A percentile compares a stretch with the other conserved stretches of the same genome.
phyloP scores from a whole-genome alignment of 2,888 invertebrate genomes.

The Lottia gigantea region DNA sequence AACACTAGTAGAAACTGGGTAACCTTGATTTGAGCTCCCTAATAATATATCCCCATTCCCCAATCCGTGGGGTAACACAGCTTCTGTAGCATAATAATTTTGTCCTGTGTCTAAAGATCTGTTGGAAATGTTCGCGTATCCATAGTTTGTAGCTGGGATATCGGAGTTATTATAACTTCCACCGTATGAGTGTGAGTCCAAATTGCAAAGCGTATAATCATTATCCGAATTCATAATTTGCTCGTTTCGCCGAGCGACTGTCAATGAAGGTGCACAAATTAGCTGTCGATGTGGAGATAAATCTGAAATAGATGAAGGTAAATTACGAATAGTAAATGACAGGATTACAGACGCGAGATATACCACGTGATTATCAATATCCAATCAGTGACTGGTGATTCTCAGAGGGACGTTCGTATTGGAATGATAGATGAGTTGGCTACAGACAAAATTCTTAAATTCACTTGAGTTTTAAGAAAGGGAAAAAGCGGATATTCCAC shows the following conservation, averaged over 20 bases:
- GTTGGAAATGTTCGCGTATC: slow-evolving; percentile 50
- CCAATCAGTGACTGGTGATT: slow-evolving; percentile 39
- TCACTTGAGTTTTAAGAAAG: slow-evolving; percentile 8
- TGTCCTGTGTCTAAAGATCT: slow-evolving; percentile 56
- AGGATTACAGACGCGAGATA: slow-evolving; percentile 52
- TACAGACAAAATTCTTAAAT: slow-evolving; percentile 2
- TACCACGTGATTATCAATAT: slow-evolving; percentile 51
- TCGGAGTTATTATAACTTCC: slow-evolving; percentile 48
- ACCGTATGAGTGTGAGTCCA: slow-evolving; percentile 63
- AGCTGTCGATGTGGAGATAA: slow-evolving; percentile 61
- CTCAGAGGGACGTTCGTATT: slow-evolving; percentile 13
- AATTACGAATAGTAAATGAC: slow-evolving; percentile 60
- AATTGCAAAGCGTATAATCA: slow-evolving; percentile 66
- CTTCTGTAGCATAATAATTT: slow-evolving; percentile 43
- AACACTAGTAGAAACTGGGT: slow-evolving; percentile 24
- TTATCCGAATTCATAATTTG: slow-evolving; percentile 61
- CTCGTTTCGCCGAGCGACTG: slow-evolving; percentile 43
- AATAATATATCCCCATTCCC: slow-evolving; percentile 43
- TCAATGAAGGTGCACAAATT: slow-evolving; percentile 54
- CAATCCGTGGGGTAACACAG: slow-evolving; percentile 33
- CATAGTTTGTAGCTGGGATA: slow-evolving; percentile 45
- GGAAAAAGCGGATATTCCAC: background rate
- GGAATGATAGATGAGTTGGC: slow-evolving; percentile 7
- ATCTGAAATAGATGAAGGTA: slow-evolving; percentile 65
- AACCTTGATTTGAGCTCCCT: slow-evolving; percentile 26